Evolutionary conservation across 2,888 invertebrate genomes (phyloP), one percentile per base, ranked within the genome.

Genomic region (Candidula unifasciata): DNA sequence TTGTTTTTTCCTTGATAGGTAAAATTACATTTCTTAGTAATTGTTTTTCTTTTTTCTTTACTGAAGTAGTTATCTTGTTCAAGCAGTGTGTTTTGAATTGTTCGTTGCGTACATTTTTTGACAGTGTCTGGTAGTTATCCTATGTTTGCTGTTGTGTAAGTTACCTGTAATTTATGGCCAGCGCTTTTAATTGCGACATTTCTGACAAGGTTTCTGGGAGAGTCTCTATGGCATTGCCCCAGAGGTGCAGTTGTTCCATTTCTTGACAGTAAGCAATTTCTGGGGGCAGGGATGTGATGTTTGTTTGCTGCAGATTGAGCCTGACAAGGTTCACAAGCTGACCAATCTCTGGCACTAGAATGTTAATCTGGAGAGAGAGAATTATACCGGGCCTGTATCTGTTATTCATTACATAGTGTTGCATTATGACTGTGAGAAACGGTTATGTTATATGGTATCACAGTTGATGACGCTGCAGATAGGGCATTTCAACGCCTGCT

Each of bases 231-330:
- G 89, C 88, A 87, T 94, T 94, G 0, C 93, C 94, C 90, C 92
- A 93, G 80, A 94, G 87, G 24, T 92, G 87, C n/a, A 94, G 88
- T 83, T 92, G 92, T 86, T 93, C 91, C 37, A 94, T 88, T 60
- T 93, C 91, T 86, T 93, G 93, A 88, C 94, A 94, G 87, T 91
- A 93, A 8, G 93, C 93, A 60, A 94, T 93, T 88, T 94, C 94
- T n/a, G 92, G 91, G 0, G 94, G 94, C 37, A 94, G 89, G 2
- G 92, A 92, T 24, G 91, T 90, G 33, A 94, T 90, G 88, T 92
- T 93, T 33, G 93, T 93, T 87, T 93, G 93, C 87, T 93, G 92
- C 24, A 93, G 88, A 80, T 93, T 93, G 16, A 94, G 87, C 80
- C 90, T 90, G 52, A 88, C 88, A 69, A 94, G 88, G 64, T 90